Evolutionary conservation across 2,113 vertebrate species (phyloP).

Genomic region (Myrmophylax atrothorax): DNA sequence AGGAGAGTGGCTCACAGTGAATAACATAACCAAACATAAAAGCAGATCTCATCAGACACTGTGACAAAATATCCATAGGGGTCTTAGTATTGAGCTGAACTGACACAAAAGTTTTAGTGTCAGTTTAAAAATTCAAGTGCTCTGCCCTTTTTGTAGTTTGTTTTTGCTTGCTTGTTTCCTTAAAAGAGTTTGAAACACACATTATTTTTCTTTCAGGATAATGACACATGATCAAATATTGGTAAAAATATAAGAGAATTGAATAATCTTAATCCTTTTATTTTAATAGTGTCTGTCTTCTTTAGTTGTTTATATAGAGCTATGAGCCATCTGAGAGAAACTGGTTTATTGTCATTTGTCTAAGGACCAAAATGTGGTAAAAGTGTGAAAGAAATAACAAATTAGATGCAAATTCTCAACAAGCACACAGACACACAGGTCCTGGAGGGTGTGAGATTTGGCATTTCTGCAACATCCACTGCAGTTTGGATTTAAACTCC

Average conservation of each 20-base stretch:
- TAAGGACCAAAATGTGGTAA: background rate
- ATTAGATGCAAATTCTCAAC: background rate
- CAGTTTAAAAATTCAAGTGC: background rate
- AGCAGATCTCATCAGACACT: background rate
- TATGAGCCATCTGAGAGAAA: background rate
- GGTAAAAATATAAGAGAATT: background rate
- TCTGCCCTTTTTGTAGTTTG: background rate
- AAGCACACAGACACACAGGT: background rate
- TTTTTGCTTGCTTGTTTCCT: background rate
- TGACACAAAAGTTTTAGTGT: background rate
- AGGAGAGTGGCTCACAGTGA: background rate
- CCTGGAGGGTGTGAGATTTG: background rate
- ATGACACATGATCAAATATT: background rate
- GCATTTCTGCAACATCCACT: background rate
- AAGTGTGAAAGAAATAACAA: background rate
- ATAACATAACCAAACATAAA: background rate
- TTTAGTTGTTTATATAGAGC: background rate
- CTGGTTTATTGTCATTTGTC: background rate
- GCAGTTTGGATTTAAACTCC: background rate
- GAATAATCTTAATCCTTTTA: background rate
- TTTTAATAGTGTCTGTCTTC: background rate
- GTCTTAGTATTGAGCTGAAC: background rate
- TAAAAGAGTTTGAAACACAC: background rate
- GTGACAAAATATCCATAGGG: background rate
- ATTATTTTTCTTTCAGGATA: background rate